Base-by-base conservation (phyloP, 2,113 vertebrate species). In the Crotalus horridus region DNA sequence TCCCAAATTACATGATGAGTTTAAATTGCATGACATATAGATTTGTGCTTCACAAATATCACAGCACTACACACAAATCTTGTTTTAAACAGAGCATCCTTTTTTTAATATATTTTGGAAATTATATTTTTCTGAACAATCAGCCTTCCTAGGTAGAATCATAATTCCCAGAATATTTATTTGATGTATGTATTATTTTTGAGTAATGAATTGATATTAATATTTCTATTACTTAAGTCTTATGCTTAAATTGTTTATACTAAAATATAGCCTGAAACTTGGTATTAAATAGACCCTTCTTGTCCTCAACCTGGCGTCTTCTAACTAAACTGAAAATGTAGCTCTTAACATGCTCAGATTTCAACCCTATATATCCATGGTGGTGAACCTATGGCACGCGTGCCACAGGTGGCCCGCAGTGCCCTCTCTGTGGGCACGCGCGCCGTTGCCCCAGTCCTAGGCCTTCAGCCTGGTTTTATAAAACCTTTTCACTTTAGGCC, bases 1-100 rank as follows among this genome's bases (percentile, higher is more conserved):
- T 58, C 46, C 54, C 74, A 92, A 86, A 92, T 81, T 56, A 33
- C 55, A 87, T 54, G 48, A 54, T 90, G 9, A 59, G 6, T 89
- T 89, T n/a, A 94, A 94, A 33, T 17, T 39, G 13, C n/a, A n/a
- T 46, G 24, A 85, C 91, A 89, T 86, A 55, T 89, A 12, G 56
- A 17, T 23, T 54, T 85, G n/a, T 93, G 54, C 26, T 3, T 64
- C n/a, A 74, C 69, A 74, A 74, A 81, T 29, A 21, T 86, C 53
- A 89, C 1, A 33, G 48, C 33, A 59, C 48, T 43, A 92, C 51
- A 74, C 54, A 88, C 1, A 88, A 88, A 33, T 58, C 10, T 88
- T 58, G 29, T 69, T 74, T 74, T 17, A 74, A 74, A 74, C n/a
- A 33, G 13, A 33, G 29, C 64, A 74, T 33, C 64, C 4, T 74